Conservation (phyloP, 2,797 vertebrate genomes). For the Epinephelus malabaricus region DNA sequence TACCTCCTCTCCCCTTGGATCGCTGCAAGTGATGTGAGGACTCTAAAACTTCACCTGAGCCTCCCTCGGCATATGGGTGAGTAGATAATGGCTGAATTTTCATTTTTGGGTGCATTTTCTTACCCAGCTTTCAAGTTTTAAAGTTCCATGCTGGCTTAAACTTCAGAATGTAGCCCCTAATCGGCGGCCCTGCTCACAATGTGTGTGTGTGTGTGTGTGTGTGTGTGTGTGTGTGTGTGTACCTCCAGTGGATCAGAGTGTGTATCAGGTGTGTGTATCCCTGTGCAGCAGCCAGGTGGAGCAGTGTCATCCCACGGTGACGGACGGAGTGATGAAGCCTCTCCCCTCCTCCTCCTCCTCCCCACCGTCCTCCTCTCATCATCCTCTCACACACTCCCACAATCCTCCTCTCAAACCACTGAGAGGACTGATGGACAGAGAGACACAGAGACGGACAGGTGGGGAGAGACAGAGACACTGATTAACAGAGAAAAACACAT, state of each 20-base stretch:
- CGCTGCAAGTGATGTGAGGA: too few relatives aligned
- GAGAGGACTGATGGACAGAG: slow-evolving; percentile 39
- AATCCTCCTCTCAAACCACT: slow-evolving; percentile 91
- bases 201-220: slow-evolving; percentile 27
- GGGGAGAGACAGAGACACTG: neutral
- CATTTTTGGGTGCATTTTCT: too few relatives aligned
- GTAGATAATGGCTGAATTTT: too few relatives aligned
- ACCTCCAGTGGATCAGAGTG: slow-evolving; percentile 93
- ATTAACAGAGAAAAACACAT: neutral
- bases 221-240: slow-evolving; percentile 48
- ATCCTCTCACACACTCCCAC: slow-evolving; percentile 91
- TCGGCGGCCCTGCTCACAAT: neutral
- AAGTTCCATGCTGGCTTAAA: too few relatives aligned
- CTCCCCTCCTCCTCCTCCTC: slow-evolving; percentile 72
- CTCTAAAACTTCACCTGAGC: too few relatives aligned
- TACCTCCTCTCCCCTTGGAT: too few relatives aligned
- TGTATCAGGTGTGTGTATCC: slow-evolving; percentile 93
- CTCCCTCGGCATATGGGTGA: too few relatives aligned
- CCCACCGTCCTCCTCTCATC: slow-evolving; percentile 88
- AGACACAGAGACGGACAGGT: slow-evolving; percentile 30
- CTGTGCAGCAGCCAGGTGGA: slow-evolving; percentile 93
- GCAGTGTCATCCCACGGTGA: slow-evolving; percentile 93
- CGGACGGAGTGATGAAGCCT: slow-evolving; percentile 86
- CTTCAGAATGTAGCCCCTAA: too few relatives aligned
- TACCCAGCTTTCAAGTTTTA: too few relatives aligned